Evolutionary conservation across 2,888 invertebrate species (phyloP).

Genomic region (Parochlus steinenii): DNA sequence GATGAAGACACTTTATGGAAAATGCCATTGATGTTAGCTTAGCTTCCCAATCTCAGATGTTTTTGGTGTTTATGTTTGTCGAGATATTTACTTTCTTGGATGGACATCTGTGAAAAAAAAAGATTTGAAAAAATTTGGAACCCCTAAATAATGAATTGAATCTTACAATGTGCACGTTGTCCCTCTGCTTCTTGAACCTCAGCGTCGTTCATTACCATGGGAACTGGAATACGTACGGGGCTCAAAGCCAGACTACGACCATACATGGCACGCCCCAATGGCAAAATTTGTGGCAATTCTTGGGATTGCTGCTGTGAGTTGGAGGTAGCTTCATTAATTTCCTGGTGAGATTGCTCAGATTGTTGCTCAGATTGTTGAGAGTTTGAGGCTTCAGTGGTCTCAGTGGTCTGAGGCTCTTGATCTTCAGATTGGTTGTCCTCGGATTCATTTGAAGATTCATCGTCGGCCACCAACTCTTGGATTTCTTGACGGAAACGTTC

Average conservation of each 20-base stretch:
- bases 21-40: too few species aligned
- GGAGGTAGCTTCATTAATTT: conserved; percentile 27
- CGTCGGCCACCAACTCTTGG: conserved; percentile 25
- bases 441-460: conserved; percentile 16
- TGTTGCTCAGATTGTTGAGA: conserved; percentile 22
- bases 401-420: conserved; percentile 19
- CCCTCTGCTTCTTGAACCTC: conserved; percentile 10
- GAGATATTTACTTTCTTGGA: too few species aligned
- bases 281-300: conserved; percentile 23
- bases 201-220: conserved; percentile 34
- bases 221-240: conserved; percentile 35
- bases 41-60: too few species aligned
- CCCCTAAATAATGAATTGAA: too few species aligned
- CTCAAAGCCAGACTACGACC: conserved; percentile 30
- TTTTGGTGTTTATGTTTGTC: too few species aligned
- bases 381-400: conserved; percentile 26
- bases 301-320: conserved; percentile 23
- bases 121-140: too few species aligned
- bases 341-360: conserved; percentile 26
- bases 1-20: too few species aligned
- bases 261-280: conserved; percentile 28
- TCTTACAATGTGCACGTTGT: too few species aligned
- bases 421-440: conserved; percentile 16
- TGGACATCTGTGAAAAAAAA: too few species aligned
- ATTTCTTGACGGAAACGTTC: conserved; percentile 28